Percentiles rank a stretch among this genome's conserved stretches.
Evolutionary conservation across 2,888 invertebrate species (phyloP).

Genomic region (Hypselothyrea guttata): DNA sequence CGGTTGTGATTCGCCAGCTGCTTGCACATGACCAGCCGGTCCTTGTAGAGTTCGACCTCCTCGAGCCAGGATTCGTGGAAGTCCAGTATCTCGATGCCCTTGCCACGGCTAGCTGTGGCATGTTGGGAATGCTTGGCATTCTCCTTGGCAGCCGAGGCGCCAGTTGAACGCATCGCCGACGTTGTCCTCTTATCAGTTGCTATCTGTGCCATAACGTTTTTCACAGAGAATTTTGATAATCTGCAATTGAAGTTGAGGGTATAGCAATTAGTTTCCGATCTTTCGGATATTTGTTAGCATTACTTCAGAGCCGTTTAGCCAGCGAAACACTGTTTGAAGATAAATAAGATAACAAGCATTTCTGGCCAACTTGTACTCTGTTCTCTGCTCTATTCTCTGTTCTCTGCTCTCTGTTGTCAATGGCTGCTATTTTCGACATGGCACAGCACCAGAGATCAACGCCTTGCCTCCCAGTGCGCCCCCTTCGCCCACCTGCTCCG

Average conservation of each 20-base stretch:
- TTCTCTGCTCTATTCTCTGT: background rate
- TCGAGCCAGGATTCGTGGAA: conserved; percentile 82
- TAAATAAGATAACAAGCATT: no score
- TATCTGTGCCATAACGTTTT: conserved; percentile 80
- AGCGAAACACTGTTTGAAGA: conserved; percentile 1
- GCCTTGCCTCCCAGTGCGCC: conserved; percentile 14
- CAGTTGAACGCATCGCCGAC: background rate
- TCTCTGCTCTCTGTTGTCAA: conserved; percentile 47
- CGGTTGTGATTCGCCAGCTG: conserved; percentile 67
- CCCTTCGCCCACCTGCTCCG: conserved; percentile 8
- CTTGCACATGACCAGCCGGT: conserved; percentile 74
- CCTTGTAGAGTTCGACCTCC: conserved; percentile 81
- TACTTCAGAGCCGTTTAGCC: conserved; percentile 31
- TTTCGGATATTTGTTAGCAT: conserved; percentile 24
- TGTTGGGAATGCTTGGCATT: conserved; percentile 53
- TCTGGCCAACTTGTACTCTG: no score
- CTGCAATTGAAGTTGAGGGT: conserved; percentile 35
- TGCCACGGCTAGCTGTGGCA: conserved; percentile 34
- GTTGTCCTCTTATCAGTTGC: conserved; percentile 80
- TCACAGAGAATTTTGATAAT: conserved; percentile 74
- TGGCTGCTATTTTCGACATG: conserved; percentile 80
- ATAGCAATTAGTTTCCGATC: background rate
- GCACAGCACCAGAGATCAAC: conserved; percentile 79
- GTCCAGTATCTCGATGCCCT: conserved; percentile 80
- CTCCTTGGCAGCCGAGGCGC: conserved; percentile 67